Evolutionary conservation across 1,140 invertebrate genomes (phyloP).

Genomic region (Neuroterus valhalla): DNA sequence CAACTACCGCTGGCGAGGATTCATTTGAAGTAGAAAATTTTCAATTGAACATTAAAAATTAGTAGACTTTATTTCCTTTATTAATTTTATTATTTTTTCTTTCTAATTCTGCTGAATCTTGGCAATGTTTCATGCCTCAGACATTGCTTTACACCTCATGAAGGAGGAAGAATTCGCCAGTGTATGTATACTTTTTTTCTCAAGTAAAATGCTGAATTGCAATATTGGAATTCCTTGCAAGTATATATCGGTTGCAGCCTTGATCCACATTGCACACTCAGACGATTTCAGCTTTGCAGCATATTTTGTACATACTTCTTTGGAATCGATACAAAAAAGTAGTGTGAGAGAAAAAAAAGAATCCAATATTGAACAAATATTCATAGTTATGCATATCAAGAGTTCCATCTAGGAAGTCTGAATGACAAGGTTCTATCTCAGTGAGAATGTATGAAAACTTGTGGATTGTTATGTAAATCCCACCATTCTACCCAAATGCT

Average conservation of each 20-base stretch:
- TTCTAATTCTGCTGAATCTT: too few species aligned
- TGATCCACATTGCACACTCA: constrained; percentile 62
- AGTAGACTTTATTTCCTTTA: too few species aligned
- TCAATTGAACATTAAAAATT: too few species aligned
- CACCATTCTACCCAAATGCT: too few species aligned
- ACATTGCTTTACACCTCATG: background rate
- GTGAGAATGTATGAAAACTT: too few species aligned
- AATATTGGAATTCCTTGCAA: constrained; percentile 61
- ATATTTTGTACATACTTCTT: constrained; percentile 2
- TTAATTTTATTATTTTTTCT: too few species aligned
- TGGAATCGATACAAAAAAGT: background rate
- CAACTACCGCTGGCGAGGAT: too few species aligned
- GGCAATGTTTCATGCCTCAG: background rate
- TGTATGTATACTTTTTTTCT: constrained; percentile 7
- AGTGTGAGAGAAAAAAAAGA: background rate
- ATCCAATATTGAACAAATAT: background rate
- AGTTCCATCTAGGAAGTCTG: too few species aligned
- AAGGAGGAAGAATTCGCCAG: constrained; percentile 1
- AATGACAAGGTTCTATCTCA: too few species aligned
- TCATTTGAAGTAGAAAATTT: too few species aligned
- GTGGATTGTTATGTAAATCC: too few species aligned
- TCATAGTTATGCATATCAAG: background rate
- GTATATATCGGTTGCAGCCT: constrained; percentile 61
- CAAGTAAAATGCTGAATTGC: constrained; percentile 48
- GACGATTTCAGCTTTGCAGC: background rate